A percentile compares a stretch with the other conserved stretches of the same genome.
These are phyloP conservation scores for Mechanitis mazaeus DNA, from an alignment of 2,888 invertebrate genomes.

Conservation along the genomic window DNA sequence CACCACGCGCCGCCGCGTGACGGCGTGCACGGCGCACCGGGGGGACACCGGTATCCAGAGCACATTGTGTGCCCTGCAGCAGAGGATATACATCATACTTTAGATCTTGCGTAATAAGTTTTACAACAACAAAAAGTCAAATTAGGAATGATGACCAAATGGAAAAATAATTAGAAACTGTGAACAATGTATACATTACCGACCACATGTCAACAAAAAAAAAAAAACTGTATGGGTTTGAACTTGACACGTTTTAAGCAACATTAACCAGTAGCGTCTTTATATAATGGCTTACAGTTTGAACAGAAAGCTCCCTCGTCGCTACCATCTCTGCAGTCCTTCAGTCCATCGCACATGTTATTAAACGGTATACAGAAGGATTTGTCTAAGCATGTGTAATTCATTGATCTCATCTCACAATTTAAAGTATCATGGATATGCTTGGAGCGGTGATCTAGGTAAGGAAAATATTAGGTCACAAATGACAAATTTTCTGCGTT, in stretches of 20 bases:
- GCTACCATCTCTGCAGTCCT: slow-evolving; percentile 84
- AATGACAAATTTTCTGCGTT: no score
- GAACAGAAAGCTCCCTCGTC: slow-evolving; percentile 79
- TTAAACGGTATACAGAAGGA: slow-evolving; percentile 76
- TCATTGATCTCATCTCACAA: slow-evolving; percentile 34
- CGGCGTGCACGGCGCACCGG: slow-evolving; percentile 43
- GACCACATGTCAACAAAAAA: no score
- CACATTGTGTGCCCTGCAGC: slow-evolving; percentile 58
- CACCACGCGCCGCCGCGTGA: slow-evolving; percentile 66
- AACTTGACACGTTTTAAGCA: no score
- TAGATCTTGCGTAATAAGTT: no score
- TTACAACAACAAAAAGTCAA: no score
- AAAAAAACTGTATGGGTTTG: no score
- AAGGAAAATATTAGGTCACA: neutral
- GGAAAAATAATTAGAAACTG: no score
- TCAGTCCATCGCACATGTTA: slow-evolving; percentile 80
- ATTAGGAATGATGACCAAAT: no score
- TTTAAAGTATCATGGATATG: slow-evolving; percentile 34
- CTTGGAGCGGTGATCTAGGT: slow-evolving; percentile 42
- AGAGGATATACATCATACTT: neutral
- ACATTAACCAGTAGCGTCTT: no score
- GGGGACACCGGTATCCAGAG: slow-evolving; percentile 41
- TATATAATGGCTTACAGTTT: slow-evolving; percentile 38
- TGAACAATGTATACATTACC: no score
- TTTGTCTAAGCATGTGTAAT: slow-evolving; percentile 48